Percentiles rank a stretch among this genome's conserved stretches.
phyloP scores from a whole-genome alignment of 53 echinoderm and acorn worm genomes.

The Actinopyga echinites region DNA sequence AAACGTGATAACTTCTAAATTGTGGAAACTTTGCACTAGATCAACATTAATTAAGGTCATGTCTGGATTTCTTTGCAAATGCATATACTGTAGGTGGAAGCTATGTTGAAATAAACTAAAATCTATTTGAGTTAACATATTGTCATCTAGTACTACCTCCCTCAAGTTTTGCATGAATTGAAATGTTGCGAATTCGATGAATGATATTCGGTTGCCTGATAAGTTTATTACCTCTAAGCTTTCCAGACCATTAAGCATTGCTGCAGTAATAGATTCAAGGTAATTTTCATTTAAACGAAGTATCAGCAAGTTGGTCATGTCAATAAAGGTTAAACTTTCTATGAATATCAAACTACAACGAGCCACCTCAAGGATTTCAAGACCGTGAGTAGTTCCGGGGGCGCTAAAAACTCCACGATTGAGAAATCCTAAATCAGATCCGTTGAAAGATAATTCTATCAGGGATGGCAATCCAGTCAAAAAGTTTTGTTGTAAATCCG shows the following conservation, averaged over 20 bases:
- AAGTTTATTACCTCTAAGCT: slow-evolving; percentile 21
- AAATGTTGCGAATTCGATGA: background rate
- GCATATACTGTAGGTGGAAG: background rate
- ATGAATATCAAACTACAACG: background rate
- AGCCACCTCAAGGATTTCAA: background rate
- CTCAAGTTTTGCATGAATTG: background rate
- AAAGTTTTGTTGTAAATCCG: background rate
- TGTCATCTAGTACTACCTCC: background rate
- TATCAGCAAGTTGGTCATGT: background rate
- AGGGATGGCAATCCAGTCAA: slow-evolving; percentile 13
- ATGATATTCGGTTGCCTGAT: background rate
- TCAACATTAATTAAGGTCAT: background rate
- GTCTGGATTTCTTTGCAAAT: background rate
- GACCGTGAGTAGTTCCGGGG: background rate
- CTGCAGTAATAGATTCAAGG: background rate
- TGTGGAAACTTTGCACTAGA: background rate
- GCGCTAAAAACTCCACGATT: background rate
- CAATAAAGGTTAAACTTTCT: background rate
- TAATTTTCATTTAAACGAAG: slow-evolving; percentile 11
- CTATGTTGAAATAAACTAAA: background rate
- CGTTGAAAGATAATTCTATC: background rate
- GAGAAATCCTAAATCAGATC: background rate
- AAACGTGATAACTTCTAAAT: background rate
- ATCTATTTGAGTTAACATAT: background rate
- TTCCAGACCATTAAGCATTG: background rate